phyloP scores from a whole-genome alignment of 35 echinoderm and acorn worm species.

The Apostichopus parvimensis region DNA sequence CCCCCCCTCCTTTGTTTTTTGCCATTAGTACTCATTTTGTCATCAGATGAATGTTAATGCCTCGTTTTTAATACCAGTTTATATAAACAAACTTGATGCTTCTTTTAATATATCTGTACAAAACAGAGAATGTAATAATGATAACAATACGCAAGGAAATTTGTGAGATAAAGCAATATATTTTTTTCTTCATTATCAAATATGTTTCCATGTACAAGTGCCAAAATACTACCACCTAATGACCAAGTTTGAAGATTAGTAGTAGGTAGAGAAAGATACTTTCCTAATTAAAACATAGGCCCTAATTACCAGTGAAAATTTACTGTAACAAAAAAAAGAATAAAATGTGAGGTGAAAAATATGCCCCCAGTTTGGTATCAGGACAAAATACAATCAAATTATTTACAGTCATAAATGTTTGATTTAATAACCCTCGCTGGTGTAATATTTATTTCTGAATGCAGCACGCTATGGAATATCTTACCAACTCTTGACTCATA shows the following conservation, averaged over 20 bases:
- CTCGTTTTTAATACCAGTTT: no score
- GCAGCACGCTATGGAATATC: neutral
- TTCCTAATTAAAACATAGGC: neutral
- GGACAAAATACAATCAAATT: neutral
- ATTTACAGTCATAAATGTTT: neutral
- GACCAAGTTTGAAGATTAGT: neutral
- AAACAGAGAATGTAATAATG: neutral
- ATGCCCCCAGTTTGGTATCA: neutral
- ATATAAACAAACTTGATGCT: no score
- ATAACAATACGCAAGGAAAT: neutral
- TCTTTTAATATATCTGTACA: no score
- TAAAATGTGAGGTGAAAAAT: no score
- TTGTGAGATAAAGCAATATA: neutral
- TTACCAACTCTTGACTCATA: no score
- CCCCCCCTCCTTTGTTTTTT: no score
- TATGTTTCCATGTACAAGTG: neutral
- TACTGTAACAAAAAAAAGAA: no score
- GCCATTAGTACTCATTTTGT: no score
- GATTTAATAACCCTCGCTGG: neutral
- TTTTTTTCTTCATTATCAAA: neutral
- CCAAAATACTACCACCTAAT: neutral
- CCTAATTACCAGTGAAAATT: no score
- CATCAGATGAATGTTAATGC: no score
- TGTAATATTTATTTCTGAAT: neutral
- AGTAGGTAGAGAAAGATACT: neutral